Conservation (phyloP, 2,113 vertebrate species). For the Brevimyrus niger region DNA sequence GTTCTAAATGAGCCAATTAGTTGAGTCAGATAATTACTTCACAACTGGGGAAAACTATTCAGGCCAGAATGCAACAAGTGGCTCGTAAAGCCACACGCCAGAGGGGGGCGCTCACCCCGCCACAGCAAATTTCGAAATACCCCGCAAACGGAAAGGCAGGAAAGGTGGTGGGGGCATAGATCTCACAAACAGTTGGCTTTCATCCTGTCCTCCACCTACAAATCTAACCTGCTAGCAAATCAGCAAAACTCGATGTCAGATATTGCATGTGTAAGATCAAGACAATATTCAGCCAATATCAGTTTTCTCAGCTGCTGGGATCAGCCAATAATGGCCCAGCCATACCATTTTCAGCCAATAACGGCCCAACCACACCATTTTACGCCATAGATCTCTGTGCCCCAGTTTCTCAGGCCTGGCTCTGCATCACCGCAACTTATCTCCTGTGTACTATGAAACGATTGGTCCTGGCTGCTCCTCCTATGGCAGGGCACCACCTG, state of each 20-base stretch:
- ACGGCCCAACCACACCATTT: not conserved
- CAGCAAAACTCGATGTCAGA: not conserved
- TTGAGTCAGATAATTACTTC: slow-evolving; percentile 36
- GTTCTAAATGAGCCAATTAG: slow-evolving; percentile 52
- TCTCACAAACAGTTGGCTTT: not conserved
- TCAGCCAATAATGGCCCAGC: not conserved
- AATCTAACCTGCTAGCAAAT: not conserved
- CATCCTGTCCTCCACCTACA: not conserved
- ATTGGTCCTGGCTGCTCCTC: not conserved
- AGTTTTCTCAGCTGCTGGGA: not conserved
- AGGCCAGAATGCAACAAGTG: slow-evolving; percentile 21
- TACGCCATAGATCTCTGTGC: not conserved
- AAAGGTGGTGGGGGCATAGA: not conserved
- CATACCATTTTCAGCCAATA: not conserved
- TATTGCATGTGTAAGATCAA: not conserved
- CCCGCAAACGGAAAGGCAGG: not conserved
- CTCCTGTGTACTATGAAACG: not conserved
- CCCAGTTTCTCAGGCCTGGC: not conserved
- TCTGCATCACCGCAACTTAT: not conserved
- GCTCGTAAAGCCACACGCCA: not conserved
- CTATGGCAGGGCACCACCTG: not conserved
- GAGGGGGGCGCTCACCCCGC: not conserved
- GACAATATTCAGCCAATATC: not conserved
- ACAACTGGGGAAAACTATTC: slow-evolving; percentile 38
- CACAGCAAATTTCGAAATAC: not conserved